Conservation (phyloP, 2,888 invertebrate genomes). For the Cerastis leucographa region DNA sequence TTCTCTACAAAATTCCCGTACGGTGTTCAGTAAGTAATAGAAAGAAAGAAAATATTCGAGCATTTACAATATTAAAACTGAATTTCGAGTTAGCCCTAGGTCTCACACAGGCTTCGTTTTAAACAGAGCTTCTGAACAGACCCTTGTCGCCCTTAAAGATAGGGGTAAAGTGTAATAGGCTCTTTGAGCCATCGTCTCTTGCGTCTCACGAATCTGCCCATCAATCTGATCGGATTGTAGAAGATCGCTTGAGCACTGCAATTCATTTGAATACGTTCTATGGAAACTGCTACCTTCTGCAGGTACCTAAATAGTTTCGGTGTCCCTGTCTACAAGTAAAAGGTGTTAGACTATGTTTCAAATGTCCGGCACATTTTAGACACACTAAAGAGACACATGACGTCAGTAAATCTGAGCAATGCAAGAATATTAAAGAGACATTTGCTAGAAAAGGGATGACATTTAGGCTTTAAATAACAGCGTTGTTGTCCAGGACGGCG, state of each 20-base stretch:
- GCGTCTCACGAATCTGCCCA: slow-evolving; percentile 40
- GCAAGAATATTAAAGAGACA: too few species aligned
- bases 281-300: too few species aligned
- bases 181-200: slow-evolving; percentile 44
- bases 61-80: background rate
- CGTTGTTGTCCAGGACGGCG: too few species aligned
- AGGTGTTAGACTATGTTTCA: too few species aligned
- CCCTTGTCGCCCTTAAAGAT: slow-evolving; percentile 1
- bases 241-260: slow-evolving; percentile 24
- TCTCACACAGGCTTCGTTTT: background rate
- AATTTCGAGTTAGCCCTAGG: background rate
- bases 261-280: slow-evolving; percentile 44
- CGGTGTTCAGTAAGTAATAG: too few species aligned
- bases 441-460: too few species aligned
- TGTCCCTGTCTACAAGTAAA: too few species aligned
- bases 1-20: background rate
- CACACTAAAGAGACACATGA: too few species aligned
- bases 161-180: slow-evolving; percentile 48
- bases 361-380: too few species aligned
- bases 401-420: too few species aligned
- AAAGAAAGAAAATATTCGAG: background rate
- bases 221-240: slow-evolving; percentile 41
- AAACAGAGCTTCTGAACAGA: slow-evolving; percentile 6
- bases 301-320: too few species aligned
- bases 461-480: too few species aligned